Conservation (phyloP, 2,797 vertebrate genomes). For the Pelodytes ibericus region DNA sequence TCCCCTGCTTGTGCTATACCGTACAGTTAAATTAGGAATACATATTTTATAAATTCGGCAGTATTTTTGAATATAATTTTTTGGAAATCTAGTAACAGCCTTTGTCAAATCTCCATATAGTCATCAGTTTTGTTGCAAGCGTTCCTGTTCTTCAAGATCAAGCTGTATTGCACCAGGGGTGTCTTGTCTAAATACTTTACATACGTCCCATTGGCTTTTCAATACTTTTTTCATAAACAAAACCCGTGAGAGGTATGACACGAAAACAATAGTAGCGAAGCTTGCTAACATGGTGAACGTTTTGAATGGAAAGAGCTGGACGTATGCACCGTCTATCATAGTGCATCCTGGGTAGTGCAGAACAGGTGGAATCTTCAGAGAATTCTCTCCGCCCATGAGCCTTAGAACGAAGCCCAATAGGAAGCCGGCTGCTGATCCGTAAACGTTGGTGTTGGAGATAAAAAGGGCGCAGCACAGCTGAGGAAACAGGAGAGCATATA, state of each 20-base stretch:
- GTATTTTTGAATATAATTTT: constrained; percentile 35
- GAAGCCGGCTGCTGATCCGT: constrained; percentile 44
- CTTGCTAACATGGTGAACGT: constrained; percentile 73
- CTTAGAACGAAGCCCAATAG: constrained; percentile 30
- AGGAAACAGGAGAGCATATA: constrained; percentile 50
- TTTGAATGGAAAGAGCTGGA: constrained; percentile 68
- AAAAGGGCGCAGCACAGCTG: constrained; percentile 47
- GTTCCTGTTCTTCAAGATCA: constrained; percentile 39
- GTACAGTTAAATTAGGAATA: background rate
- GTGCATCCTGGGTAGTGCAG: constrained; percentile 48
- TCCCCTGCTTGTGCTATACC: background rate
- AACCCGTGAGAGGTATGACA: constrained; percentile 67
- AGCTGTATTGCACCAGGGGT: background rate
- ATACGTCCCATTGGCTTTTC: constrained; percentile 72
- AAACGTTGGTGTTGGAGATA: constrained; percentile 30
- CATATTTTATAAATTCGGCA: background rate
- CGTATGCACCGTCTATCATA: constrained; percentile 18
- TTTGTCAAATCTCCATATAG: background rate
- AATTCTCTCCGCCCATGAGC: constrained; percentile 38
- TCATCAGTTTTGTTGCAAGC: constrained; percentile 14
- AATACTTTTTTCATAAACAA: constrained; percentile 76
- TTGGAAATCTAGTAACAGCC: constrained; percentile 12
- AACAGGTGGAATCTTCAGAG: constrained; percentile 34
- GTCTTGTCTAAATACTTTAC: constrained; percentile 57
- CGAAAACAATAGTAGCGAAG: constrained; percentile 65